A percentile compares a stretch with the other conserved stretches of the same genome.
These are phyloP conservation scores for Neuroterus valhalla DNA, from an alignment of 1,140 invertebrate species.

Conservation along the genomic window DNA sequence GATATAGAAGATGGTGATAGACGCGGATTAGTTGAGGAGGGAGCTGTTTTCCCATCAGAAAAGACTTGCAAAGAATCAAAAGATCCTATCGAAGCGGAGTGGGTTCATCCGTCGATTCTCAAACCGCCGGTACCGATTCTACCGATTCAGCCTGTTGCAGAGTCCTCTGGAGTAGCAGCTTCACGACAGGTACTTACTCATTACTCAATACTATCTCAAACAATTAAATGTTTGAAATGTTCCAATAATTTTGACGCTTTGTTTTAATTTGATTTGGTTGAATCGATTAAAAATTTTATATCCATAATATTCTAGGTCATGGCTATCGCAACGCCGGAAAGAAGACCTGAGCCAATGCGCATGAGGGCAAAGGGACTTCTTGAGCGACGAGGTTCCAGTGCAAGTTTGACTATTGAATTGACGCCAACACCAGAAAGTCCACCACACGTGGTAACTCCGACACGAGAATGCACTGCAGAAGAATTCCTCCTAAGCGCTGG, in stretches of 20 bases:
- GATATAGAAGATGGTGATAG: slow-evolving; percentile 70
- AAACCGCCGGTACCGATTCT: slow-evolving; percentile 65
- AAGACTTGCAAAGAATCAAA: slow-evolving; percentile 61
- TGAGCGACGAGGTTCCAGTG: slow-evolving; percentile 89
- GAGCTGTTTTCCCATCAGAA: slow-evolving; percentile 59
- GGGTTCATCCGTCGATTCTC: slow-evolving; percentile 70
- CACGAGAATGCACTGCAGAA: slow-evolving; percentile 77
- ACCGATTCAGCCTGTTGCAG: slow-evolving; percentile 42
- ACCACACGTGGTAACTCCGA: slow-evolving; percentile 72
- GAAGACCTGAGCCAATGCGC: slow-evolving; percentile 72
- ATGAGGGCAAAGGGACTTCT: slow-evolving; percentile 81
- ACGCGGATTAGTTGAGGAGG: slow-evolving; percentile 71
- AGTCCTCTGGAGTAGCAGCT: slow-evolving; percentile 58
- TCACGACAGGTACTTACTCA: slow-evolving; percentile 50
- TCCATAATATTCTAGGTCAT: slow-evolving; percentile 48
- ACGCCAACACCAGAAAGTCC: slow-evolving; percentile 73
- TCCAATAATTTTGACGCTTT: too few relatives aligned
- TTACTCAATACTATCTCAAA: too few relatives aligned
- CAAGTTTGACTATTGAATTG: slow-evolving; percentile 85
- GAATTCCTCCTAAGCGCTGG: slow-evolving; percentile 81
- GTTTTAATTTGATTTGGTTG: too few relatives aligned
- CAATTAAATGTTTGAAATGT: too few relatives aligned
- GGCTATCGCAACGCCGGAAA: slow-evolving; percentile 61
- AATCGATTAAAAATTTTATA: too few relatives aligned
- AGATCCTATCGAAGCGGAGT: slow-evolving; percentile 64